phyloP scores from a whole-genome alignment of 2,888 invertebrate species.

The Agrenia bidenticulata region DNA sequence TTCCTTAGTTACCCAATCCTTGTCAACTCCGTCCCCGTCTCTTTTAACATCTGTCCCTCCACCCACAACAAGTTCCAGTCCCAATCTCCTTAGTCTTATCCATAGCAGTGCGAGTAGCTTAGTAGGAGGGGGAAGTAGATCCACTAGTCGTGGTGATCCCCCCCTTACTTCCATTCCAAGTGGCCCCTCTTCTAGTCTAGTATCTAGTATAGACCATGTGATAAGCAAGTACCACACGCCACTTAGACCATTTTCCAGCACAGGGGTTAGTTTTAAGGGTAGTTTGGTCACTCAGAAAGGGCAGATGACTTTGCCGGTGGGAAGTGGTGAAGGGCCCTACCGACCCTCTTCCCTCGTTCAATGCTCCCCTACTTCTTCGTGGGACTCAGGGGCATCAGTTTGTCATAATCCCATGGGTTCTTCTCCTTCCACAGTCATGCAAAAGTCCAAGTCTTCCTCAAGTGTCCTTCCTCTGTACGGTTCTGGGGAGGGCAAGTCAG shows the following conservation, averaged over 20 bases:
- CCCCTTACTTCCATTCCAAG: not conserved
- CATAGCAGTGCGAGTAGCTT: constrained; percentile 32
- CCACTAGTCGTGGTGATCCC: not conserved
- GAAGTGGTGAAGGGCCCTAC: not conserved
- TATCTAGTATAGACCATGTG: too few species aligned
- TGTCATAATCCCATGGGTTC: constrained; percentile 1
- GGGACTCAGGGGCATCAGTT: not conserved
- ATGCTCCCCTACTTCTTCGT: not conserved
- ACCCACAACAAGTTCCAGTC: constrained; percentile 43
- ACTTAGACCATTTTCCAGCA: not conserved
- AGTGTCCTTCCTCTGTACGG: constrained; percentile 63
- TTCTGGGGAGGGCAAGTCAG: constrained; percentile 18
- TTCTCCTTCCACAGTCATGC: constrained; percentile 65
- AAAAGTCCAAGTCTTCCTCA: constrained; percentile 85
- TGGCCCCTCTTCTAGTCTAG: not conserved
- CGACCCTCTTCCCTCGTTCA: constrained; percentile 4
- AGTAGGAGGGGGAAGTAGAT: constrained; percentile 8
- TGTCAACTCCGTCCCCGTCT: not conserved
- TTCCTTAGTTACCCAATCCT: constrained; percentile 14
- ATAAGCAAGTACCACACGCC: not conserved
- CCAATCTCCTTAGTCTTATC: constrained; percentile 41
- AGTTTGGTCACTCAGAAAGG: constrained; percentile 1
- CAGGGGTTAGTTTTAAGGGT: not conserved
- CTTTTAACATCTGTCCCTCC: constrained; percentile 24
- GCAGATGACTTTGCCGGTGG: constrained; percentile 12